These are phyloP conservation scores for Erebia ligea DNA, from an alignment of 2,888 invertebrate species.

Conservation along the genomic window DNA sequence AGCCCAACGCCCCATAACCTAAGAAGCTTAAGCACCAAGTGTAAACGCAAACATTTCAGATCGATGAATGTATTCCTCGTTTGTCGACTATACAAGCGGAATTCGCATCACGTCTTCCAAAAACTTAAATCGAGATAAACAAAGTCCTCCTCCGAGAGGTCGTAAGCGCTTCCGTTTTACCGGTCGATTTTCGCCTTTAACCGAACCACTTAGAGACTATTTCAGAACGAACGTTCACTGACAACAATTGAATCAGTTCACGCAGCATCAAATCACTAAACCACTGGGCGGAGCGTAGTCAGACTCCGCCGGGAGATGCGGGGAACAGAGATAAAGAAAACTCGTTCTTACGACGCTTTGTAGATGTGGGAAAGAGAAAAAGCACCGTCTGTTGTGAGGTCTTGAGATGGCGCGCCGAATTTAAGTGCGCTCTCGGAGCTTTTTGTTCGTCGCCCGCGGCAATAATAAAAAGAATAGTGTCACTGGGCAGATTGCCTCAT, in stretches of 20 bases:
- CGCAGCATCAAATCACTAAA: slow-evolving; percentile 84
- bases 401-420: slow-evolving; percentile 73
- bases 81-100: slow-evolving; percentile 77
- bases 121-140: slow-evolving; percentile 83
- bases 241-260: slow-evolving; percentile 83
- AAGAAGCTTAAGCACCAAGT: slow-evolving; percentile 66
- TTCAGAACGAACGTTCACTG: slow-evolving; percentile 65
- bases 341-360: slow-evolving; percentile 49
- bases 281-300: slow-evolving; percentile 81
- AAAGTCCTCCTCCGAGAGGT: slow-evolving; percentile 74
- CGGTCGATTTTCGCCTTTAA: slow-evolving; percentile 80
- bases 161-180: slow-evolving; percentile 77
- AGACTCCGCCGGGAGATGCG: slow-evolving; percentile 77
- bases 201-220: slow-evolving; percentile 72
- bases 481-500: slow-evolving; percentile 80
- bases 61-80: slow-evolving; percentile 80
- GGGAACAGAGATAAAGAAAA: slow-evolving; percentile 69
- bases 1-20: slow-evolving; percentile 50
- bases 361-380: slow-evolving; percentile 66
- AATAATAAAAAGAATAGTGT: slow-evolving; percentile 79
- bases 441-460: slow-evolving; percentile 75
- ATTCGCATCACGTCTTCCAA: slow-evolving; percentile 82
- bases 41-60: slow-evolving; percentile 59
- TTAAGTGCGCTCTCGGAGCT: slow-evolving; percentile 74
- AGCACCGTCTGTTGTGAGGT: slow-evolving; percentile 61